Percentiles rank a stretch among this genome's conserved stretches.
Evolutionary conservation across 2,797 vertebrate genomes (phyloP).

Genomic region (Zenarchopterus dispar): DNA sequence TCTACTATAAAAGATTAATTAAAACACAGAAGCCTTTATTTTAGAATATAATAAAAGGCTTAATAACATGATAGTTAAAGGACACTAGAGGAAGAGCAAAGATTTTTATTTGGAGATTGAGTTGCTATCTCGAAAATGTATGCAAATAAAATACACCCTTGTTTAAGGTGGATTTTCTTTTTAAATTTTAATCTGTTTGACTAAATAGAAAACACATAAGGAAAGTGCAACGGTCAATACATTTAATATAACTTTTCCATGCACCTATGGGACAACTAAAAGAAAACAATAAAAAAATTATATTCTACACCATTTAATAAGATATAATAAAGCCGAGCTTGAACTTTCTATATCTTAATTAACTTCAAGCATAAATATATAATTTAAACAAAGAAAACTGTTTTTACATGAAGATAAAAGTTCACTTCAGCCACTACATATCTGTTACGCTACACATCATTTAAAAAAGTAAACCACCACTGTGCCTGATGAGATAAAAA

Average conservation of each 20-base stretch:
- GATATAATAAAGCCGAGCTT: neutral
- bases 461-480: constrained; percentile 10
- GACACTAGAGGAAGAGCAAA: too few species aligned
- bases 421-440: constrained; percentile 22
- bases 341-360: constrained; percentile 15
- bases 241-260: neutral
- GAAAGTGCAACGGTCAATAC: too few species aligned
- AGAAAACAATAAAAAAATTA: constrained; percentile 12
- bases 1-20: neutral
- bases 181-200: neutral
- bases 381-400: constrained; percentile 14
- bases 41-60: neutral
- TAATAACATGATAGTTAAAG: constrained; percentile 7
- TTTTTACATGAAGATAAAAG: constrained; percentile 10
- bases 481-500: constrained; percentile 39
- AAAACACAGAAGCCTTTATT: constrained; percentile 16
- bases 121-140: too few species aligned
- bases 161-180: constrained; percentile 1
- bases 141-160: neutral
- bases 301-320: neutral
- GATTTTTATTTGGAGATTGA: too few species aligned
- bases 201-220: constrained; percentile 5
- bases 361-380: constrained; percentile 12
- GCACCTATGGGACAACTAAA: constrained; percentile 5
- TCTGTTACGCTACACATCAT: constrained; percentile 5